Evolutionary conservation across 2,888 invertebrate genomes (phyloP), one percentile per base, ranked within the genome.

Genomic region (Microchrysa polita): DNA sequence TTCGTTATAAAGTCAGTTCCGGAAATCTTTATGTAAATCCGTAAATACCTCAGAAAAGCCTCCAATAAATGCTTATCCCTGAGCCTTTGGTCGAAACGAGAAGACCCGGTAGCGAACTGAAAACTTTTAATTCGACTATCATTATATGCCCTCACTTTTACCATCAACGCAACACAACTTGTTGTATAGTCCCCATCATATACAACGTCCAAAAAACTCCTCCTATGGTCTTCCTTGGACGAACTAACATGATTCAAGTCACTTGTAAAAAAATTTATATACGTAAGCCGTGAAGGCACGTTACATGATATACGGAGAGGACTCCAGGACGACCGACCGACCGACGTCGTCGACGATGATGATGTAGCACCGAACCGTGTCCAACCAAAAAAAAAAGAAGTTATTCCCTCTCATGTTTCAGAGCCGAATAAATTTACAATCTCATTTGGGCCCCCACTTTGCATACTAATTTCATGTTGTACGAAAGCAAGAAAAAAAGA

Each of bases 401-500:
- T 69, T 69, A 57, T 55, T 53, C 27, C 27, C 27, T 34, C 60
- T 71, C 72, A 23, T 59, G 27, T 48, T 74, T 67, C 67, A 52
- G 48, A 74, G 73, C 73, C 72, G 73, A 67, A 73, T 73, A 74
- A 74, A 74, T 74, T 73, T 74, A 74, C 73, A 74, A 67, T 74
- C 72, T 74, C 74, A 74, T 74, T 73, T 74, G 67, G 27, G 65
- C 73, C 74, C 65, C 73, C 74, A 73, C 73, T 74, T 74, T 74
- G 74, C 74, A 74, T 74, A 74, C 74, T 74, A 74, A 74, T 74
- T 74, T 73, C 59, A 73, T 74, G 74, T 63, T 60, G 52, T n/a
- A n/a, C n/a, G n/a, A n/a, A n/a, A n/a, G n/a, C n/a, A n/a, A n/a
- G n/a, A 73, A 72, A 53, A 67, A 67, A 69, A 34, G 7, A 34